A percentile compares a stretch with the other conserved stretches of the same genome.
These are phyloP conservation scores for Coregonus sp. DNA, from an alignment of 2,797 vertebrate genomes.

Conservation along the genomic window DNA sequence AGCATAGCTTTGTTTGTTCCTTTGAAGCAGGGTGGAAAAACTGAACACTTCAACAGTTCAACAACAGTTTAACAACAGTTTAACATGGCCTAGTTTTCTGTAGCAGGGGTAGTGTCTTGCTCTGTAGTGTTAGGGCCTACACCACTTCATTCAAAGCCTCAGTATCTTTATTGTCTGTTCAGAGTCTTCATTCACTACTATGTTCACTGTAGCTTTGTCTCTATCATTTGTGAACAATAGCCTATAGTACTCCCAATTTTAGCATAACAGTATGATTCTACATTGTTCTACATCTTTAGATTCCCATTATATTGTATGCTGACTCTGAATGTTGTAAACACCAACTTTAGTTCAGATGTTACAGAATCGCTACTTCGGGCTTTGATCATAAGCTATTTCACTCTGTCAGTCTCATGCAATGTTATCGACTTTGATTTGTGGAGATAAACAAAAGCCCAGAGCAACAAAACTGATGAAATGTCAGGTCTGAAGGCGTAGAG, in stretches of 20 bases:
- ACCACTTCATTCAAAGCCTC: not conserved
- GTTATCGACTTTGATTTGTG: slow-evolving; percentile 55
- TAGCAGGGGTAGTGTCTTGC: not conserved
- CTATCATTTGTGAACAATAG: not conserved
- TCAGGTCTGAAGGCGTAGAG: slow-evolving; percentile 45
- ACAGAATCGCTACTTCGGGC: slow-evolving; percentile 51
- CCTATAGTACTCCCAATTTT: not conserved
- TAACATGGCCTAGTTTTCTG: not conserved
- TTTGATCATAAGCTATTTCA: slow-evolving; percentile 64
- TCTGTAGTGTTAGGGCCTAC: not conserved
- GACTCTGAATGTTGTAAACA: not conserved
- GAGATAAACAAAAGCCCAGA: slow-evolving; percentile 61
- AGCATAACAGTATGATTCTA: not conserved
- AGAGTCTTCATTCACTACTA: not conserved
- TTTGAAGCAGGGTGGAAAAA: not conserved
- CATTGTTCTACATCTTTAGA: slow-evolving; percentile 4
- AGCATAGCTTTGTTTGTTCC: not conserved
- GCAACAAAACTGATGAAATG: slow-evolving; percentile 67
- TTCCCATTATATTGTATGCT: not conserved
- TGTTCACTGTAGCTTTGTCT: not conserved
- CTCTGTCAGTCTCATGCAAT: slow-evolving; percentile 47
- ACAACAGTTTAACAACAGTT: not conserved
- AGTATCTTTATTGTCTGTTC: not conserved
- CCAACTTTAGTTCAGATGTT: slow-evolving; percentile 40
- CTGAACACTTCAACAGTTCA: not conserved